phyloP scores from a whole-genome alignment of 30 jellyfish, hydroid and myxozoan species.

The Cassiopea andromeda region DNA sequence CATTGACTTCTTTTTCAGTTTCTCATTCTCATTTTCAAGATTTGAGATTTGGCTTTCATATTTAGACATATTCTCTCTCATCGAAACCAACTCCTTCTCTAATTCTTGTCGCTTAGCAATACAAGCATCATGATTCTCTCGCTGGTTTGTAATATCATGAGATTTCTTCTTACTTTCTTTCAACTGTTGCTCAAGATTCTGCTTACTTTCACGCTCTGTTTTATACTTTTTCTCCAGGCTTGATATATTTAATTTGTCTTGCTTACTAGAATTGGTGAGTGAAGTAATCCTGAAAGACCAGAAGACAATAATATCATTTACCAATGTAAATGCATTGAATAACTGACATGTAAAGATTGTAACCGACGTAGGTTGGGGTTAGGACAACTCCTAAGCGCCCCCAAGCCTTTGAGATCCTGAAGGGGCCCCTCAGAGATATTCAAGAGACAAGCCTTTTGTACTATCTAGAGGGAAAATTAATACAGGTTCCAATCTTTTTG shows the following conservation, averaged over 20 bases:
- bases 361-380: too few relatives aligned
- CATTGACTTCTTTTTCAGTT: constrained; percentile 70
- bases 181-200: constrained; percentile 78
- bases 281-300: constrained; percentile 70
- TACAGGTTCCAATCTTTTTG: too few relatives aligned
- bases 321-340: not conserved
- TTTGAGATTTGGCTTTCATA: constrained; percentile 58
- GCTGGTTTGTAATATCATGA: constrained; percentile 69
- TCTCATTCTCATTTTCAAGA: constrained; percentile 79
- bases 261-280: constrained; percentile 63
- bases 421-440: too few relatives aligned
- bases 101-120: constrained; percentile 90
- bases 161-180: constrained; percentile 83
- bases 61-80: constrained; percentile 75
- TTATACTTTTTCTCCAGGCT: constrained; percentile 87
- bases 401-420: too few relatives aligned
- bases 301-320: not conserved
- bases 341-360: too few relatives aligned
- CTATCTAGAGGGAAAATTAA: too few relatives aligned
- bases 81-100: constrained; percentile 76
- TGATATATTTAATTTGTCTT: constrained; percentile 80
- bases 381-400: too few relatives aligned
- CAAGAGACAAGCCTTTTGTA: too few relatives aligned
- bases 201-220: constrained; percentile 82
- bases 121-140: constrained; percentile 93